Percentiles rank a stretch among this genome's conserved stretches.
Conservation (phyloP, 1,140 invertebrate genomes). For the Venturia canescens region DNA sequence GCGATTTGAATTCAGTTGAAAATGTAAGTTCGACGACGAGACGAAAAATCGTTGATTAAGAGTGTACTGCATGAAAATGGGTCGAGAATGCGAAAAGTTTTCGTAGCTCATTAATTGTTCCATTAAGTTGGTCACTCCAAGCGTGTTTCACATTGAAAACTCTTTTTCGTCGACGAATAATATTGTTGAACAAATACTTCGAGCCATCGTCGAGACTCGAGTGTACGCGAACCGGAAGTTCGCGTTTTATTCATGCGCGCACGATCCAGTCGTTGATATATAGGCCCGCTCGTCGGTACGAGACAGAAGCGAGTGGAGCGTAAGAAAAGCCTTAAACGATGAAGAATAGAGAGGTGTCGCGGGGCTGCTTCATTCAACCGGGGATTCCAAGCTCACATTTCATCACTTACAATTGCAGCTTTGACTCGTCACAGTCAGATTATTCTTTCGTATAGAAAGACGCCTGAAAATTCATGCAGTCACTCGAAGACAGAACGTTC, state of each 20-base stretch:
- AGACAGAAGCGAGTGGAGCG: neutral
- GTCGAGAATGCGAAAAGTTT: too few species aligned
- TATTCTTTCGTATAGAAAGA: neutral
- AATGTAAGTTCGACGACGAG: too few species aligned
- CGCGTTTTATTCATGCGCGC: neutral
- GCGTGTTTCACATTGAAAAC: neutral
- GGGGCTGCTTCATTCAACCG: neutral
- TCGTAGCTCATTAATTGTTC: too few species aligned
- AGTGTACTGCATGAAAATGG: too few species aligned
- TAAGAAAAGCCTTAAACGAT: slow-evolving; percentile 12
- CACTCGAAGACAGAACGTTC: too few species aligned
- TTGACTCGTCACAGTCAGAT: neutral
- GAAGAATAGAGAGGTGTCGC: slow-evolving; percentile 9
- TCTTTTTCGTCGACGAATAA: neutral
- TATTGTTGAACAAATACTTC: neutral
- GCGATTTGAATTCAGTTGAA: too few species aligned
- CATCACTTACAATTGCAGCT: neutral
- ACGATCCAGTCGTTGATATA: neutral
- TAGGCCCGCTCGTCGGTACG: neutral
- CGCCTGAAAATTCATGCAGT: neutral
- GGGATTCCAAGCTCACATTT: neutral
- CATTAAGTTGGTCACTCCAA: too few species aligned
- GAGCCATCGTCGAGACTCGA: neutral
- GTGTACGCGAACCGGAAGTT: neutral
- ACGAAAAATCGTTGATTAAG: too few species aligned